Conservation (phyloP, 2,113 vertebrate species). For the Platichthys stellatus region DNA sequence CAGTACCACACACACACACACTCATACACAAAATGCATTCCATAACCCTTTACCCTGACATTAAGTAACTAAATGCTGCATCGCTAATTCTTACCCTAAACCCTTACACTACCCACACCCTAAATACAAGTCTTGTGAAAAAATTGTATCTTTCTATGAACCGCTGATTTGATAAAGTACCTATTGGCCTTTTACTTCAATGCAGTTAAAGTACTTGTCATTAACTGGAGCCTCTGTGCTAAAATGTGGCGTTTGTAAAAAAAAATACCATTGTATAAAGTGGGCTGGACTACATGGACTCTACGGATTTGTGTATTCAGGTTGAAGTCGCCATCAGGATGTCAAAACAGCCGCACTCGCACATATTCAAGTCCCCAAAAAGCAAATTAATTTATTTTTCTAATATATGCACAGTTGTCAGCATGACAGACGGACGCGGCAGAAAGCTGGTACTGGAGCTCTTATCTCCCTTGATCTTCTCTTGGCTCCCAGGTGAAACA, state of each 20-base stretch:
- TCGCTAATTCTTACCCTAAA: neutral
- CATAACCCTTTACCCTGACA: too few relatives aligned
- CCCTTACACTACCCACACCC: too few relatives aligned
- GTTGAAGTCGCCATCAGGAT: neutral
- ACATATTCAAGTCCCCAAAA: slow-evolving; percentile 8
- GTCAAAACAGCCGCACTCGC: neutral
- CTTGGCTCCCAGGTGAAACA: slow-evolving; percentile 53
- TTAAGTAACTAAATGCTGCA: neutral
- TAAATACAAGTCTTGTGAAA: too few relatives aligned
- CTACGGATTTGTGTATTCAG: neutral
- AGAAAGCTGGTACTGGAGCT: slow-evolving; percentile 64
- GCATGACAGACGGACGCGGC: slow-evolving; percentile 55
- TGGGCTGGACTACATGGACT: too few relatives aligned
- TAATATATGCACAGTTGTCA: slow-evolving; percentile 60
- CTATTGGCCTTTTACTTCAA: too few relatives aligned
- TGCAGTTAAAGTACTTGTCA: too few relatives aligned
- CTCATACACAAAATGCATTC: too few relatives aligned
- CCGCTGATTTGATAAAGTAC: too few relatives aligned
- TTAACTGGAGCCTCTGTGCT: too few relatives aligned
- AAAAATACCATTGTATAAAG: too few relatives aligned
- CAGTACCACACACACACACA: neutral
- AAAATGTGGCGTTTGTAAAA: too few relatives aligned
- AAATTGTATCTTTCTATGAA: too few relatives aligned
- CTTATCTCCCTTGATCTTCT: slow-evolving; percentile 66
- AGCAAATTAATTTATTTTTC: slow-evolving; percentile 61